phyloP scores from a whole-genome alignment of 1,140 invertebrate species.

The Drosophila jambulina region DNA sequence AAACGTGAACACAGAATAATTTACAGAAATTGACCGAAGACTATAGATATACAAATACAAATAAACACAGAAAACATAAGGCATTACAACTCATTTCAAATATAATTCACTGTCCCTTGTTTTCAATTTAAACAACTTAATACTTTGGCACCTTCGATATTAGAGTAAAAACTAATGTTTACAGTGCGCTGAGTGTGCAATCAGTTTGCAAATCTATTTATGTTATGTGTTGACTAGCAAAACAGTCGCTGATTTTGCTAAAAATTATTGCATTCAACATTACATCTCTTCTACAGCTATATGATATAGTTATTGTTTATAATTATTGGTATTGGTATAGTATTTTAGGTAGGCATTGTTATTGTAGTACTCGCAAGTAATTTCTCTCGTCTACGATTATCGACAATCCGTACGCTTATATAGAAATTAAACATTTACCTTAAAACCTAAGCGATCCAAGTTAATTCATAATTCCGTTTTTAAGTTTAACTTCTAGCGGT shows the following conservation, averaged over 20 bases:
- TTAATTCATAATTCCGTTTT: slow-evolving; percentile 44
- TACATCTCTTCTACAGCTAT: slow-evolving; percentile 63
- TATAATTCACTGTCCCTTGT: slow-evolving; percentile 48
- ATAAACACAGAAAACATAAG: slow-evolving; percentile 1
- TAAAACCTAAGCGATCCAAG: slow-evolving; percentile 55
- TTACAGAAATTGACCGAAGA: neutral
- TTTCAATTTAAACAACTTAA: slow-evolving; percentile 75
- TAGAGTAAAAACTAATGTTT: slow-evolving; percentile 35
- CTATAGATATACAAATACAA: slow-evolving; percentile 23
- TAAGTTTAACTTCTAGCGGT: slow-evolving; percentile 59
- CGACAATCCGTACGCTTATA: slow-evolving; percentile 71
- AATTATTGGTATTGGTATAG: slow-evolving; percentile 42
- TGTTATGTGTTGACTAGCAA: slow-evolving; percentile 68
- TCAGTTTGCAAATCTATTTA: slow-evolving; percentile 15
- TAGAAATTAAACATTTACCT: slow-evolving; percentile 64
- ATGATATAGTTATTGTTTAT: slow-evolving; percentile 57
- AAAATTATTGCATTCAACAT: slow-evolving; percentile 57
- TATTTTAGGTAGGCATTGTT: slow-evolving; percentile 58
- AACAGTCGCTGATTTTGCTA: slow-evolving; percentile 70
- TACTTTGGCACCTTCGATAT: slow-evolving; percentile 79
- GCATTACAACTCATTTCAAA: slow-evolving; percentile 52
- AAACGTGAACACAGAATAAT: slow-evolving; percentile 15
- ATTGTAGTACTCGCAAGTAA: slow-evolving; percentile 70
- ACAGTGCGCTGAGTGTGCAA: slow-evolving; percentile 40
- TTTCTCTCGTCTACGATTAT: slow-evolving; percentile 50